Percentiles rank a stretch among this genome's conserved stretches.
Conservation (phyloP, 2,888 invertebrate genomes). For the Callyntrura guangdongensis region DNA sequence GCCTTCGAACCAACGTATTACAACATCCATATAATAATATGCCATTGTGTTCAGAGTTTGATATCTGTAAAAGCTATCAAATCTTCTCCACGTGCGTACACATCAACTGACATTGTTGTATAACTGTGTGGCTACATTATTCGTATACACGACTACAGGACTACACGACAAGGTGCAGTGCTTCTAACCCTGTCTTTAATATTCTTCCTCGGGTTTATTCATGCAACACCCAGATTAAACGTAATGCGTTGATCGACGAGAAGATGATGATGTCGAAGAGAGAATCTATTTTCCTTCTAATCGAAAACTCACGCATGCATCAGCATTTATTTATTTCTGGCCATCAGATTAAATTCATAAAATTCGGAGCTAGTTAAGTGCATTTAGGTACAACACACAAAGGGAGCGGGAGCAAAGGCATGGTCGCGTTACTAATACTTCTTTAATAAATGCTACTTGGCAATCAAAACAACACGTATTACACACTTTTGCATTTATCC, state of each 20-base stretch:
- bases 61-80: conserved; percentile 30
- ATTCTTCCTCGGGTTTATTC: conserved; percentile 27
- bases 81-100: conserved; percentile 57
- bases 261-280: conserved; percentile 24
- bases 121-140: conserved; percentile 23
- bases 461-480: neutral
- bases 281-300: conserved; percentile 58
- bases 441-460: neutral
- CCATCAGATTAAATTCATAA: conserved; percentile 71
- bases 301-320: conserved; percentile 71
- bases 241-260: conserved; percentile 41
- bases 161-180: conserved; percentile 1
- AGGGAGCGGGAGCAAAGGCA: neutral
- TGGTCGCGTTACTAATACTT: neutral
- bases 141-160: conserved; percentile 39
- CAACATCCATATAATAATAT: neutral
- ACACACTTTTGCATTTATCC: too few species aligned
- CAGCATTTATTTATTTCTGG: conserved; percentile 59
- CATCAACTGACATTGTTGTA: conserved; percentile 25
- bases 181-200: conserved; percentile 16
- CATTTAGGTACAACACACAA: neutral
- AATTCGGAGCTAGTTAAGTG: conserved; percentile 37
- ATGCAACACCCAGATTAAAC: conserved; percentile 63
- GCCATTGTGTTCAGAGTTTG: neutral
- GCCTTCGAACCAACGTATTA: neutral